Percentiles rank a stretch among this genome's conserved stretches.
Evolutionary conservation across 2,797 vertebrate genomes (phyloP).

Genomic region (Betta splendens): DNA sequence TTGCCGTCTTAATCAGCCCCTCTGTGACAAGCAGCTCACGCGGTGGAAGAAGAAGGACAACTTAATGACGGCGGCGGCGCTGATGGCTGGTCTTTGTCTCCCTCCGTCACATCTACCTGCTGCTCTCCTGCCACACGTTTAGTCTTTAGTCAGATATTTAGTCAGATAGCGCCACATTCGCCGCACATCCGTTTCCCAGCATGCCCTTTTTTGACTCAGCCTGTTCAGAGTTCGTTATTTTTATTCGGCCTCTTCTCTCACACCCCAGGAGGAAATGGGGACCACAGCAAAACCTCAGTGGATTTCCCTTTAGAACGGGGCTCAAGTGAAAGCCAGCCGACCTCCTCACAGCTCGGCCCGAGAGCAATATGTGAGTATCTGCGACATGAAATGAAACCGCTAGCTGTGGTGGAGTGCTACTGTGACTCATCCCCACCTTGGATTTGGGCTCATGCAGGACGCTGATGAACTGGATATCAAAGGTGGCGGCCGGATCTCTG

Average conservation of each 20-base stretch:
- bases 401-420: not conserved
- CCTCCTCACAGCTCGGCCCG: constrained; percentile 8
- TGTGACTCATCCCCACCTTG: constrained; percentile 15
- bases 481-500: constrained; percentile 46
- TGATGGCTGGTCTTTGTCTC: constrained; percentile 41
- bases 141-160: too few relatives aligned
- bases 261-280: not conserved
- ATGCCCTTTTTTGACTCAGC: constrained; percentile 9
- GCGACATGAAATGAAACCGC: constrained; percentile 16
- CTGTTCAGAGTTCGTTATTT: constrained; percentile 22
- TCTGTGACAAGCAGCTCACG: constrained; percentile 57
- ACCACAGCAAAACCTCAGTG: constrained; percentile 7
- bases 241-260: constrained; percentile 9
- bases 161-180: too few relatives aligned
- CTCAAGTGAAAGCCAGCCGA: constrained; percentile 7
- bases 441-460: constrained; percentile 39
- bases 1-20: constrained; percentile 67
- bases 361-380: constrained; percentile 11
- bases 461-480: constrained; percentile 50
- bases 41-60: constrained; percentile 47
- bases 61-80: constrained; percentile 39
- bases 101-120: constrained; percentile 1
- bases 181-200: constrained; percentile 22
- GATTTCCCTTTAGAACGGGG: constrained; percentile 2
- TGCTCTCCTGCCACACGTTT: constrained; percentile 10